These are phyloP conservation scores for Atrina japonica DNA, from an alignment of 2,888 invertebrate species.

Conservation along the genomic window DNA sequence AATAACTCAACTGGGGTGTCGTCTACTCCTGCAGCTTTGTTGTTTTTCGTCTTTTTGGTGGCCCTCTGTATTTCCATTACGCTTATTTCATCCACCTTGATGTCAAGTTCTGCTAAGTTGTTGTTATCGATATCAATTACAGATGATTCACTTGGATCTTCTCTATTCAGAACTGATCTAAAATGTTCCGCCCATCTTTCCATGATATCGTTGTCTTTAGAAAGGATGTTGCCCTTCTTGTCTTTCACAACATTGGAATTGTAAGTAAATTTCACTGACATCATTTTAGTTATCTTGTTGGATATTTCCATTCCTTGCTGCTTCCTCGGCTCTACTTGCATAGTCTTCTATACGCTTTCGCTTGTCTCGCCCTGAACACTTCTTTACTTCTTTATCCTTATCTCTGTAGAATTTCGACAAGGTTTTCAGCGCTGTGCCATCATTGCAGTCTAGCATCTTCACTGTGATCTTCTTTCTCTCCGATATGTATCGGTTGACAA, in stretches of 20 bases:
- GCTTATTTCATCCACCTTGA: constrained; percentile 14
- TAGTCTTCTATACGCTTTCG: constrained; percentile 12
- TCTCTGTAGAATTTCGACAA: constrained; percentile 9
- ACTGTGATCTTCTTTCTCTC: constrained; percentile 18
- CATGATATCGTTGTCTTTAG: constrained; percentile 19
- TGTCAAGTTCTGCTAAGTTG: constrained; percentile 13
- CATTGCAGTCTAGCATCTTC: constrained; percentile 15
- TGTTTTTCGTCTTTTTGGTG: constrained; percentile 7
- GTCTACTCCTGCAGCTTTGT: constrained; percentile 6
- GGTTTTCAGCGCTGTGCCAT: constrained; percentile 4
- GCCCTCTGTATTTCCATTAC: constrained; percentile 6
- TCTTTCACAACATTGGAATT: constrained; percentile 17
- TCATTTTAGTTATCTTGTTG: constrained; percentile 13
- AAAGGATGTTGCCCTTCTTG: constrained; percentile 22
- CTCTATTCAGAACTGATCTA: constrained; percentile 21
- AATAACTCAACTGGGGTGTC: constrained; percentile 9
- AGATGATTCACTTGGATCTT: constrained; percentile 9
- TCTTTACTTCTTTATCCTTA: constrained; percentile 15
- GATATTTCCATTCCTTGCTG: constrained; percentile 18
- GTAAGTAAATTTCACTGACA: constrained; percentile 11
- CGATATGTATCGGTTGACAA: constrained; percentile 15
- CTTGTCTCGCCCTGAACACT: constrained; percentile 18
- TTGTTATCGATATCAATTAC: no score
- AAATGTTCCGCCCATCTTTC: constrained; percentile 24
- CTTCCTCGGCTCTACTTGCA: constrained; percentile 2